Evolutionary conservation across 2,888 invertebrate species (phyloP).

Genomic region (Pristionchus entomophagus): DNA sequence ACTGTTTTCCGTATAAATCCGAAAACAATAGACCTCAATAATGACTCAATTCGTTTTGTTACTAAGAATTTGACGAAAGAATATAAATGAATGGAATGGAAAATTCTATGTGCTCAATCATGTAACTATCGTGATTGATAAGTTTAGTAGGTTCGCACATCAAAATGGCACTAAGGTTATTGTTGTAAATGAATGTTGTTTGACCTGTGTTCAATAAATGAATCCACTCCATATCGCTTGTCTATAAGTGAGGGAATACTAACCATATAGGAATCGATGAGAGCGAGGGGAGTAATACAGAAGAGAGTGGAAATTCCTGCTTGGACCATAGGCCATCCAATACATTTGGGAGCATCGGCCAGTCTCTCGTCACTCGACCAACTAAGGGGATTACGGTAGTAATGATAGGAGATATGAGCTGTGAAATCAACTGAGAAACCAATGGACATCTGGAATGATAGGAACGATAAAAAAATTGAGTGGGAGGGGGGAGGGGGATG

Average conservation of each 20-base stretch:
- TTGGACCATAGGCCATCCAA: constrained; percentile 71
- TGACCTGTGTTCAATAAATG: too few relatives aligned
- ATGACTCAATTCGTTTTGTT: too few relatives aligned
- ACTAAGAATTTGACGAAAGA: too few relatives aligned
- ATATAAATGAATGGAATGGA: too few relatives aligned
- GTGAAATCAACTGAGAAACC: constrained; percentile 55
- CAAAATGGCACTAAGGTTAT: too few relatives aligned
- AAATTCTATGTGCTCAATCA: too few relatives aligned
- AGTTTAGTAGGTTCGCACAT: too few relatives aligned
- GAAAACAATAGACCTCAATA: too few relatives aligned
- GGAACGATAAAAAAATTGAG: background rate
- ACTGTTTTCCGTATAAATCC: too few relatives aligned
- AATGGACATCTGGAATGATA: constrained; percentile 48
- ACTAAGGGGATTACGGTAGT: constrained; percentile 62
- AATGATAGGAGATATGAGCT: constrained; percentile 68
- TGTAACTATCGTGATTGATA: too few relatives aligned
- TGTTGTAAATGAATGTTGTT: too few relatives aligned
- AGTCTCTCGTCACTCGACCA: constrained; percentile 63
- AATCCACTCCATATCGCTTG: too few relatives aligned
- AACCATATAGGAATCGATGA: constrained; percentile 66
- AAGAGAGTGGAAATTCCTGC: constrained; percentile 64
- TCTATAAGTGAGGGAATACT: constrained; percentile 13
- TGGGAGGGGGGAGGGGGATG: background rate
- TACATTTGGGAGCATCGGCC: constrained; percentile 65
- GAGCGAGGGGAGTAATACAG: constrained; percentile 60